Percentiles rank a stretch among this genome's conserved stretches.
These are phyloP conservation scores for Thunnus maccoyii DNA, from an alignment of 2,113 vertebrate genomes.

Conservation along the genomic window DNA sequence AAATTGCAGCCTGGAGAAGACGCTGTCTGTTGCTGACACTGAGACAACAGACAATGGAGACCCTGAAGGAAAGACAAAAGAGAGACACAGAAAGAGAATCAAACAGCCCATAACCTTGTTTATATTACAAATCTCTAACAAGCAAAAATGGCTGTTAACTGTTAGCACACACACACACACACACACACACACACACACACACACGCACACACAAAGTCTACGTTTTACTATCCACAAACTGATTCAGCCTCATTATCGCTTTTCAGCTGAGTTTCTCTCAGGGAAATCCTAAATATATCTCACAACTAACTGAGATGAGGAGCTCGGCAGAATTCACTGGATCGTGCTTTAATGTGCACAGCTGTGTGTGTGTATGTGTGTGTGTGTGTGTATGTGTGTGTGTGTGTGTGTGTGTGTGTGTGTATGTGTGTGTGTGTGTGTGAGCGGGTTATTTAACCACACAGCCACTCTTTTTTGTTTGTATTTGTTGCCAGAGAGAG, in stretches of 20 bases:
- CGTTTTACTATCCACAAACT: not conserved
- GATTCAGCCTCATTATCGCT: constrained; percentile 12
- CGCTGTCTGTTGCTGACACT: constrained; percentile 76
- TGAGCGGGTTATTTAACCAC: not conserved
- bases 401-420: not conserved
- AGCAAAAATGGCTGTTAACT: not conserved
- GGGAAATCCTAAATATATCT: constrained; percentile 39
- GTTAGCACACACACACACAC: not conserved
- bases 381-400: not conserved
- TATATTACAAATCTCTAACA: not conserved
- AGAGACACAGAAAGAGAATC: not conserved
- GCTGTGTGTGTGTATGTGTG: not conserved
- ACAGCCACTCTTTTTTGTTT: too few species aligned
- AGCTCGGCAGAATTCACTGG: not conserved
- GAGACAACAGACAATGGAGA: constrained; percentile 83
- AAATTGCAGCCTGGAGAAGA: constrained; percentile 84
- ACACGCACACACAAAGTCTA: not conserved
- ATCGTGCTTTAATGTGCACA: not conserved
- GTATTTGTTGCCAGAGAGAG: too few species aligned
- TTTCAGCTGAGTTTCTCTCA: constrained; percentile 23
- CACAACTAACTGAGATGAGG: not conserved
- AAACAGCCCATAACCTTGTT: not conserved
- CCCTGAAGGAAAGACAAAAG: constrained; percentile 75
- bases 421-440: not conserved
- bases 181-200: not conserved